A percentile compares a stretch with the other conserved stretches of the same genome.
Conservation (phyloP, 2,888 invertebrate genomes). For the Dysmachus trigonus region DNA sequence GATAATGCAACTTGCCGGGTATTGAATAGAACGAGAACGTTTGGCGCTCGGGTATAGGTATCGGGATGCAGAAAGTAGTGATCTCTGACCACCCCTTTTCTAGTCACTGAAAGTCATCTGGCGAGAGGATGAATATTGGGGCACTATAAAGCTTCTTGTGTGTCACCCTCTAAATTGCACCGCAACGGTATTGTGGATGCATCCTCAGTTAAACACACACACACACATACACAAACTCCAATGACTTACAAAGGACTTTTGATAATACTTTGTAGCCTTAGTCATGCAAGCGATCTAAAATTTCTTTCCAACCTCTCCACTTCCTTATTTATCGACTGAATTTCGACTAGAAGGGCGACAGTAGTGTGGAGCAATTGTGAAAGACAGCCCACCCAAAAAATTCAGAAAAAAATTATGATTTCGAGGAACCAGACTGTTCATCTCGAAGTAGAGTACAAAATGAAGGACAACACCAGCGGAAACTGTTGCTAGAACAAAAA, state of each 20-base stretch:
- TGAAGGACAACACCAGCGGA: constrained; percentile 1
- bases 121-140: constrained; percentile 8
- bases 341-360: not conserved
- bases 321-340: not conserved
- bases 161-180: not conserved
- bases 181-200: constrained; percentile 6
- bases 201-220: not conserved
- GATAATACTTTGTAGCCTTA: constrained; percentile 7
- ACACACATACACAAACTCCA: not conserved
- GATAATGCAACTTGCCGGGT: constrained; percentile 42
- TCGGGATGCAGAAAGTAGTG: constrained; percentile 28
- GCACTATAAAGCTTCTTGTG: constrained; percentile 4
- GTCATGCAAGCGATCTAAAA: constrained; percentile 16
- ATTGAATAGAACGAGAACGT: constrained; percentile 27
- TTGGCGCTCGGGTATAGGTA: not conserved
- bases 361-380: not conserved
- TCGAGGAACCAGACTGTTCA: not conserved
- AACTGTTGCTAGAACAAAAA: constrained; percentile 1
- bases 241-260: constrained; percentile 1
- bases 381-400: not conserved
- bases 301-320: not conserved
- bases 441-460: not conserved
- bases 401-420: not conserved
- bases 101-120: constrained; percentile 35
- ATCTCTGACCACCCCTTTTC: constrained; percentile 32